Evolutionary conservation across 2,113 vertebrate species (phyloP).

Genomic region (Athene cunicularia): DNA sequence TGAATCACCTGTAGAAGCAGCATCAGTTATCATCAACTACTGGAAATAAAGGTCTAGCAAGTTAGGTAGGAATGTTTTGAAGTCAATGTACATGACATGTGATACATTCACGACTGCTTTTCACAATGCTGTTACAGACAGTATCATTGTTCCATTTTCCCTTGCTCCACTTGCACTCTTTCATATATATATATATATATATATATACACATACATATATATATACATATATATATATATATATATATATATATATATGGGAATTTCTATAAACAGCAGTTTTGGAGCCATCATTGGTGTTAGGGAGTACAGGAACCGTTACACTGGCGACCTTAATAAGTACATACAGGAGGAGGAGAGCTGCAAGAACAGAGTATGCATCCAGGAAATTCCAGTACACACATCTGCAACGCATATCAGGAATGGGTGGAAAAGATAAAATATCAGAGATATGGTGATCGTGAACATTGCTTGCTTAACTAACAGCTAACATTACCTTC

Average conservation of each 20-base stretch:
- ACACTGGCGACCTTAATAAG: not conserved
- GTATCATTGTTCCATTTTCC: not conserved
- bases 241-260: no score
- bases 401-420: fast-evolving
- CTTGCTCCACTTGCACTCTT: not conserved
- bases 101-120: not conserved
- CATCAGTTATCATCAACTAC: not conserved
- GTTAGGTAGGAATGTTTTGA: not conserved
- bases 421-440: not conserved
- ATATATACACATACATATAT: fast-evolving
- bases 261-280: not conserved
- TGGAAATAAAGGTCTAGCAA: not conserved
- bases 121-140: not conserved
- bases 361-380: not conserved
- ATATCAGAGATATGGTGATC: not conserved
- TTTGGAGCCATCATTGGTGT: not conserved
- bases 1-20: not conserved
- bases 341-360: not conserved
- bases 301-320: not conserved
- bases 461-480: not conserved
- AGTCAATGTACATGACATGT: fast-evolving
- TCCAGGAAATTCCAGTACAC: not conserved
- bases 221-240: no score
- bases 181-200: no score
- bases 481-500: not conserved